Evolutionary conservation across 2,888 invertebrate species (phyloP).

Genomic region (Thereva nobilitata): DNA sequence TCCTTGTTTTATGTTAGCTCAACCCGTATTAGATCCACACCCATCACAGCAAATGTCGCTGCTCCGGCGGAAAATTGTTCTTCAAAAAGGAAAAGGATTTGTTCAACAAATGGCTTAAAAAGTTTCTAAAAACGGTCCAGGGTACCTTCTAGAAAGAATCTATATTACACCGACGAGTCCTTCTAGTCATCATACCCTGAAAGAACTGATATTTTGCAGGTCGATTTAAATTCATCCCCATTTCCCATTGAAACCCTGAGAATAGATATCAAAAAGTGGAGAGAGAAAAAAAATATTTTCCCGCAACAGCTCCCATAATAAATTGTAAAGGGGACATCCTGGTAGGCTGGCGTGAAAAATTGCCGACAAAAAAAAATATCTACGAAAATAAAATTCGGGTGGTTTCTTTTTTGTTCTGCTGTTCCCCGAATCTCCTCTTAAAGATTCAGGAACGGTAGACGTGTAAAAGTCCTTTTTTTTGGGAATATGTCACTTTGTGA

Average conservation of each 20-base stretch:
- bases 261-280: conserved; percentile 6
- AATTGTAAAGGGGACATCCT: conserved; percentile 13
- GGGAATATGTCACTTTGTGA: conserved; percentile 17
- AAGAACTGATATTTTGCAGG: conserved; percentile 26
- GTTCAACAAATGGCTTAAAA: conserved; percentile 30
- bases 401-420: too few species aligned
- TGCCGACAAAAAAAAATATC: too few species aligned
- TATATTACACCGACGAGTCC: conserved; percentile 16
- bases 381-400: too few species aligned
- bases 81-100: conserved; percentile 21
- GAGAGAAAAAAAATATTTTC: conserved; percentile 15
- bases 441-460: too few species aligned
- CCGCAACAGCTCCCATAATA: conserved; percentile 15
- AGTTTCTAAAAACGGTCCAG: conserved; percentile 18
- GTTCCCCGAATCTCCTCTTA: too few species aligned
- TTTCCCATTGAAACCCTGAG: neutral
- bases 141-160: conserved; percentile 21
- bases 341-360: conserved; percentile 5
- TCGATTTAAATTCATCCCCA: conserved; percentile 22
- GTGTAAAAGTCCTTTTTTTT: neutral
- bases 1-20: too few species aligned
- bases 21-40: too few species aligned
- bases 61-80: neutral
- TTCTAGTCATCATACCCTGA: neutral
- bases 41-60: too few species aligned